Base-by-base conservation (phyloP, 2,113 vertebrate species). In the Pavo muticus region DNA sequence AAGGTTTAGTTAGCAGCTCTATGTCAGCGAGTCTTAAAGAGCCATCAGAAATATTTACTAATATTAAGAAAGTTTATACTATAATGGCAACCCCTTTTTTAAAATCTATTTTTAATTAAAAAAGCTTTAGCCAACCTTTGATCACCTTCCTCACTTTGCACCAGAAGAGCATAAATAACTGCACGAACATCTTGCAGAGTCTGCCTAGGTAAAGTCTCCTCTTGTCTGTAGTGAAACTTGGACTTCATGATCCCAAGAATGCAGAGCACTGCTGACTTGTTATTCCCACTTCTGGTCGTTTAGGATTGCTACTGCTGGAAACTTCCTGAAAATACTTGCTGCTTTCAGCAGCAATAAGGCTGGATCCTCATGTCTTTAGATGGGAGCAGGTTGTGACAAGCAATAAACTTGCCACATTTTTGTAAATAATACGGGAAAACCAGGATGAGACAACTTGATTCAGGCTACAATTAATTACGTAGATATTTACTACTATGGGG, bases 401-500 rank as follows among this genome's bases (percentile, higher is more conserved):
- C 40, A 65, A n/a, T 2, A 37, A 15, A 8, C 19, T 77, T 27
- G 37, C n/a, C 48, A 6, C 9, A 1, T 45, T 77, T 83, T 57
- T 10, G 23, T 11, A 3, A 73, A 19, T 4, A 54, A 73, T 29
- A 11, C 45, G 35, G 32, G 23, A 48, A 65, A 78, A 54, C 35
- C 54, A 40, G 56, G 4, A 14, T 67, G 50, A 9, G 25, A 56
- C 20, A 47, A 29, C 10, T 48, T 23, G 0, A 70, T 37, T 68
- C 42, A 32, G 65, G 69, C 42, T 42, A 10, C 20, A 56, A 4
- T 65, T 85, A 71, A 37, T 57, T 65, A 39, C 0, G 2, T 18
- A 5, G 1, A 65, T 44, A 4, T 21, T 64, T 48, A 45, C 11
- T 54, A 29, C 21, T 0, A 1, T 24, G 13, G 57, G 70, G 45